phyloP scores from a whole-genome alignment of 2,113 vertebrate species.

The Prunella himalayana region DNA sequence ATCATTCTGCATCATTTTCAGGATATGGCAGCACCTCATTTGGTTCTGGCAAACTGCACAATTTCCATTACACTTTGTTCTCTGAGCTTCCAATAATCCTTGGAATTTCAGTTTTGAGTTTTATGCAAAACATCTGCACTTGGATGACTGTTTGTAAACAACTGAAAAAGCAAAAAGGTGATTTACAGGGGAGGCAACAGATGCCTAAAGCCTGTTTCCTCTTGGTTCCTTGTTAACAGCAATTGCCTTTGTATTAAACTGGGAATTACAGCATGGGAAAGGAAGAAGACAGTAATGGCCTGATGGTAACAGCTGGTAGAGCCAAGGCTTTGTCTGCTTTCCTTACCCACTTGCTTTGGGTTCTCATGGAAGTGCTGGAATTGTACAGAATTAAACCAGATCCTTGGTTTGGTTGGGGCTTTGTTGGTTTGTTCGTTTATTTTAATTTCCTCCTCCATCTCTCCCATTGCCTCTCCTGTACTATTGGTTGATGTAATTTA shows the following conservation, averaged over 20 bases:
- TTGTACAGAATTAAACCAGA: neutral
- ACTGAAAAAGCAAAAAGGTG: neutral
- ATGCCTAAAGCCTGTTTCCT: neutral
- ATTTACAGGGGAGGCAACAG: neutral
- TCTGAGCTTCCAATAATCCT: neutral
- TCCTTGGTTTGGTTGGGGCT: neutral
- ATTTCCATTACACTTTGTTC: neutral
- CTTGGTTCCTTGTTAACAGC: neutral
- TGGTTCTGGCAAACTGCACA: neutral
- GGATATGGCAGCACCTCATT: accelerated
- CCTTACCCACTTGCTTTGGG: neutral
- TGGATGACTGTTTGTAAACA: neutral
- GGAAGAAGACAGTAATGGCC: neutral
- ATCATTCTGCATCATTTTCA: accelerated
- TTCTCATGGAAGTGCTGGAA: neutral
- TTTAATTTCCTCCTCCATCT: neutral
- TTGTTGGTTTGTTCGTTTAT: neutral
- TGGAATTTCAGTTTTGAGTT: neutral
- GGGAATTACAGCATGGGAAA: neutral
- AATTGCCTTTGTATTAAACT: neutral
- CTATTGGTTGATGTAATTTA: neutral
- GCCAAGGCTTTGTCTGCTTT: neutral
- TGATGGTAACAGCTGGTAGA: neutral
- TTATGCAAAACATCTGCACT: neutral
- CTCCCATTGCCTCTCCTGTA: neutral